Conservation (phyloP, 2,888 invertebrate species). For the Caenorhabditis virilis region DNA sequence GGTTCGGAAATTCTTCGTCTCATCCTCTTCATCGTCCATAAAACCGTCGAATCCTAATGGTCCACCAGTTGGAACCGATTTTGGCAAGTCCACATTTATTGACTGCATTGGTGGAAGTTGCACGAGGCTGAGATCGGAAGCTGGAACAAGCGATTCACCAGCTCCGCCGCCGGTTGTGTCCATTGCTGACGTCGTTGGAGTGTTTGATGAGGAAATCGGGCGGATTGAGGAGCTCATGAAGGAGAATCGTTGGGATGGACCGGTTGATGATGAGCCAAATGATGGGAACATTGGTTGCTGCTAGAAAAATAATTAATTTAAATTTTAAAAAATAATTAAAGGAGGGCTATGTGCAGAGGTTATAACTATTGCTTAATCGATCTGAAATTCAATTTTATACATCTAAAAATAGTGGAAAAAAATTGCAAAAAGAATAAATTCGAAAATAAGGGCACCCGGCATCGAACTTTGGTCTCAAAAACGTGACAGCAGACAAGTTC, state of each 20-base stretch:
- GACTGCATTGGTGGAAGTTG: conserved; percentile 7
- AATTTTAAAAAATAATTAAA: too few species aligned
- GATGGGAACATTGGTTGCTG: conserved; percentile 14
- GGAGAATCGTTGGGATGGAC: conserved; percentile 16
- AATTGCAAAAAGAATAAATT: too few species aligned
- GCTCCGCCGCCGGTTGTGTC: conserved; percentile 25
- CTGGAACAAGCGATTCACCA: conserved; percentile 41
- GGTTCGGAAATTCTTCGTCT: conserved; percentile 34
- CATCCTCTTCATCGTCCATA: conserved; percentile 32
- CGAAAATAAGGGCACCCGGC: too few species aligned
- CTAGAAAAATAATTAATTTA: too few species aligned
- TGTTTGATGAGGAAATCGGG: conserved; percentile 36
- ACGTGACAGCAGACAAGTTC: too few species aligned
- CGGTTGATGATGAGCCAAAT: conserved; percentile 4
- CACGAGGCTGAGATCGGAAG: conserved; percentile 27
- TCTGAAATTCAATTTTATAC: too few species aligned
- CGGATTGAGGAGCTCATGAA: conserved; percentile 28
- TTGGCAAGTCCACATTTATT: conserved; percentile 1
- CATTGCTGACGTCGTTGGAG: conserved; percentile 37
- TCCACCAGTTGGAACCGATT: conserved; percentile 2
- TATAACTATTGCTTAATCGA: too few species aligned
- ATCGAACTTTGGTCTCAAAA: too few species aligned
- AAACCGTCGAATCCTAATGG: conserved; percentile 1
- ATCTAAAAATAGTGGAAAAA: too few species aligned
- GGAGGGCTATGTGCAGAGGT: too few species aligned